Base-by-base conservation (phyloP, 2,113 vertebrate species). In the Psophia crepitans region DNA sequence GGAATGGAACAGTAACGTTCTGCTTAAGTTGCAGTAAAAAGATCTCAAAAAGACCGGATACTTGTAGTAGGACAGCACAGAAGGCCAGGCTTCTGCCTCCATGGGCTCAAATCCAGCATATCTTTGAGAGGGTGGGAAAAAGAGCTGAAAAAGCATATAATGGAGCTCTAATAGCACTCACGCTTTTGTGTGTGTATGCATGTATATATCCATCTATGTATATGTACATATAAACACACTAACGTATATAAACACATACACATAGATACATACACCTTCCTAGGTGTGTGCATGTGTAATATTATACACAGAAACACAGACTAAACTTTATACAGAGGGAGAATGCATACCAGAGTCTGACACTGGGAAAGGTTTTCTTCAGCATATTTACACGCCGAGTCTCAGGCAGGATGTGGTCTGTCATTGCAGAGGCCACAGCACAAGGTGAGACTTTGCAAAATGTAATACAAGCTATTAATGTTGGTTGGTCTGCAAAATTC, bases 381-480 rank as follows among this genome's bases (percentile, higher is more conserved):
- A 76, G 96, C 18, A 0, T 97, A 96, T 97, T 97, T 97, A 96
- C 96, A 93, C 2, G 48, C 91, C 75, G 35, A 27, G 96, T 79
- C 93, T 89, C 77, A 68, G 81, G 93, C 96, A 97, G 96, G 96
- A 97, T 97, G 96, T 97, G 96, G 96, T 96, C 96, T 97, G 96
- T 97, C 96, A 96, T 95, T 97, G 96, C 94, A 94, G 93, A 96
- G 94, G 93, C 96, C 96, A 94, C 96, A 97, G 96, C 94, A 94
- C 84, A 94, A 97, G 91, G 96, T 94, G 96, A 96, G 96, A 96
- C 89, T 96, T 93, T 89, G 93, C 96, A 95, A 97, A 96, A 91
- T 96, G 96, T 96, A 96, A 96, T 95, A 94, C 87, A 96, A 96
- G 87, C 87, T 85, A 87, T 94, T 97, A 97, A 96, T 94, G 70